Conservation (phyloP, 2,888 invertebrate genomes). For the Diarsia dahlii region DNA sequence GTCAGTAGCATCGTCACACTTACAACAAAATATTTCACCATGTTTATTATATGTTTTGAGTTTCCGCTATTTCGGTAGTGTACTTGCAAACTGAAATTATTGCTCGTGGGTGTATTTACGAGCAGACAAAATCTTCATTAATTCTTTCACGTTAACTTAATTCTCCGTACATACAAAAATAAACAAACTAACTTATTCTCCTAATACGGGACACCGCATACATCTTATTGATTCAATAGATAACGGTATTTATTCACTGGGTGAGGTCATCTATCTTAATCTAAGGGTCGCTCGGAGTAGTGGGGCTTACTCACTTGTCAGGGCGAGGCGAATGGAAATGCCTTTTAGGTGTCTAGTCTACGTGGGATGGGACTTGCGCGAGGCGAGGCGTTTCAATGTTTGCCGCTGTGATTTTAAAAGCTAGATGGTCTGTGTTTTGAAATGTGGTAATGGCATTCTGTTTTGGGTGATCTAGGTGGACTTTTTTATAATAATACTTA, state of each 20-base stretch:
- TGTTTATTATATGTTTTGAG: too few species aligned
- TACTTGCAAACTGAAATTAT: too few species aligned
- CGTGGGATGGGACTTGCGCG: slow-evolving; percentile 25
- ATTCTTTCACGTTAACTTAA: neutral
- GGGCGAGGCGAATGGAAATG: slow-evolving; percentile 55
- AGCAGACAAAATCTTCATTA: too few species aligned
- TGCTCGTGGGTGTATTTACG: too few species aligned
- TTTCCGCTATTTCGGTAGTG: too few species aligned
- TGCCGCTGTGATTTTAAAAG: slow-evolving; percentile 30
- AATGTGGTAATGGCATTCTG: neutral
- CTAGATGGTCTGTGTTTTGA: slow-evolving; percentile 1
- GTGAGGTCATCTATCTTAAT: slow-evolving; percentile 82
- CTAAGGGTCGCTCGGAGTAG: slow-evolving; percentile 67
- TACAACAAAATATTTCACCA: too few species aligned
- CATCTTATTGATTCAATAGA: slow-evolving; percentile 72
- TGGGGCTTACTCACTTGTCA: slow-evolving; percentile 66
- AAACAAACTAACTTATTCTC: slow-evolving; percentile 35
- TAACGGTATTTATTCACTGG: slow-evolving; percentile 79
- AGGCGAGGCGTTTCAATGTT: slow-evolving; percentile 28
- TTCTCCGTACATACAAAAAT: slow-evolving; percentile 31
- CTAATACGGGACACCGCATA: slow-evolving; percentile 66
- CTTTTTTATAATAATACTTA: too few species aligned
- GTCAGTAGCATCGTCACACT: too few species aligned
- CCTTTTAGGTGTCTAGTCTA: slow-evolving; percentile 53
- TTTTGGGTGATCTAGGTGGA: neutral